Evolutionary conservation across 2,113 vertebrate genomes (phyloP).

Genomic region (Aptenodytes patagonicus): DNA sequence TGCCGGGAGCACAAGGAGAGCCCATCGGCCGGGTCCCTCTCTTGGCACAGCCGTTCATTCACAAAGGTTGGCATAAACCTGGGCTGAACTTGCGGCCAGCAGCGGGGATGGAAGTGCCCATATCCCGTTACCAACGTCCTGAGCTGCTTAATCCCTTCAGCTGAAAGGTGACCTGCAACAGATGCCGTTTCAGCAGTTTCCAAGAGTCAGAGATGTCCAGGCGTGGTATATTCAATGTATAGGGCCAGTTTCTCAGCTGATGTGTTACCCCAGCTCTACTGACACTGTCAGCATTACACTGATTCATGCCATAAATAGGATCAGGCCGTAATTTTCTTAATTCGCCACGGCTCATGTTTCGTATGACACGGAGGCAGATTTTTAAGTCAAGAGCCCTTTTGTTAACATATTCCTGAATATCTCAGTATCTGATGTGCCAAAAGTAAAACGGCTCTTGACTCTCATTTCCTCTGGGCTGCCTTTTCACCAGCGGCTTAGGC

Average conservation of each 20-base stretch:
- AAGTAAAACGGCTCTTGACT: neutral
- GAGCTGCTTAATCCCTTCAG: conserved; percentile 32
- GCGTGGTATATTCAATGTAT: neutral
- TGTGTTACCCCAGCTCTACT: neutral
- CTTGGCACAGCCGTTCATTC: neutral
- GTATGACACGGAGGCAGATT: neutral
- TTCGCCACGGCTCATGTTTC: neutral
- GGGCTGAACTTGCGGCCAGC: neutral
- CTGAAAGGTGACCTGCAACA: conserved; percentile 50
- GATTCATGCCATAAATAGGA: neutral
- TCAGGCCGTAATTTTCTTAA: neutral
- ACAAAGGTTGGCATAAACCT: neutral
- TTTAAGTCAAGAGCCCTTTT: conserved; percentile 30
- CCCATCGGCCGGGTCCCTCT: fast-evolving
- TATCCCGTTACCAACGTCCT: neutral
- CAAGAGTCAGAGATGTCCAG: neutral
- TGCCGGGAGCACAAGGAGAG: neutral
- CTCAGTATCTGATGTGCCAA: neutral
- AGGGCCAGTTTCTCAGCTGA: neutral
- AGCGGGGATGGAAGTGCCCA: neutral
- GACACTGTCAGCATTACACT: neutral
- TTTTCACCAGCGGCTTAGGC: neutral
- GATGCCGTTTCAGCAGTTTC: neutral
- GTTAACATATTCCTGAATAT: neutral
- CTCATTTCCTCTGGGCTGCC: neutral